phyloP scores from a whole-genome alignment of 2,888 invertebrate genomes.

The Urechis unicinctus region DNA sequence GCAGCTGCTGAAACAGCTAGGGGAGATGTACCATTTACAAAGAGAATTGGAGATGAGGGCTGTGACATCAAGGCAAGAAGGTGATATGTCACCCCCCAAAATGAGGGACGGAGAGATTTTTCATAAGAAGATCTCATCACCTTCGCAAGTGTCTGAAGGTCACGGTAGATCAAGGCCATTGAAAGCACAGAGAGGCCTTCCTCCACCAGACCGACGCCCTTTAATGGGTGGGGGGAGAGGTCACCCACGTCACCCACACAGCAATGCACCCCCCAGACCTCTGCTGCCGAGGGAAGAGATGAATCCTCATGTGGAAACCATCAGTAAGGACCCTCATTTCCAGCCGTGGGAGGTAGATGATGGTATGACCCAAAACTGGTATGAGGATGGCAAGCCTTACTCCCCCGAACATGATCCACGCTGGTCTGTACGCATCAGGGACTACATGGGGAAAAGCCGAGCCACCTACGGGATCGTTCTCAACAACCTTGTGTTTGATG shows the following conservation, averaged over 20 bases:
- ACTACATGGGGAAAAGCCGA: slow-evolving; percentile 24
- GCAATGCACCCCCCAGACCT: background rate
- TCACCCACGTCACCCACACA: too few species aligned
- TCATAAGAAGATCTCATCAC: background rate
- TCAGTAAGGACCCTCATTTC: too few species aligned
- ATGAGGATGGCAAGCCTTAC: slow-evolving; percentile 15
- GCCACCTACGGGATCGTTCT: slow-evolving; percentile 34
- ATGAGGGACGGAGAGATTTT: background rate
- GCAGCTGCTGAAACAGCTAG: slow-evolving; percentile 36
- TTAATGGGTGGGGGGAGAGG: too few species aligned
- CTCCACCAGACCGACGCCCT: slow-evolving; percentile 1
- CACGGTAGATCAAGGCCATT: too few species aligned
- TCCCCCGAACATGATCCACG: slow-evolving; percentile 16
- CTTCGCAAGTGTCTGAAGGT: too few species aligned
- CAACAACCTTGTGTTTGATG: slow-evolving; percentile 23
- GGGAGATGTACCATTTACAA: slow-evolving; percentile 29
- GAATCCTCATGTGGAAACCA: too few species aligned
- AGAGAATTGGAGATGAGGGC: too few species aligned
- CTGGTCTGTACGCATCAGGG: slow-evolving; percentile 6
- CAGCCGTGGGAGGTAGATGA: too few species aligned
- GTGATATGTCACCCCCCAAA: background rate
- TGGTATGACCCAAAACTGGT: slow-evolving; percentile 5
- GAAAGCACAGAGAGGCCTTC: background rate
- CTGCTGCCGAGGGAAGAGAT: too few species aligned
- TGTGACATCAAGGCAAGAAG: background rate